Percentiles rank a stretch among this genome's conserved stretches.
These are phyloP conservation scores for Hypsibius dujardini DNA, from an alignment of 1,140 invertebrate genomes.

Conservation along the genomic window DNA sequence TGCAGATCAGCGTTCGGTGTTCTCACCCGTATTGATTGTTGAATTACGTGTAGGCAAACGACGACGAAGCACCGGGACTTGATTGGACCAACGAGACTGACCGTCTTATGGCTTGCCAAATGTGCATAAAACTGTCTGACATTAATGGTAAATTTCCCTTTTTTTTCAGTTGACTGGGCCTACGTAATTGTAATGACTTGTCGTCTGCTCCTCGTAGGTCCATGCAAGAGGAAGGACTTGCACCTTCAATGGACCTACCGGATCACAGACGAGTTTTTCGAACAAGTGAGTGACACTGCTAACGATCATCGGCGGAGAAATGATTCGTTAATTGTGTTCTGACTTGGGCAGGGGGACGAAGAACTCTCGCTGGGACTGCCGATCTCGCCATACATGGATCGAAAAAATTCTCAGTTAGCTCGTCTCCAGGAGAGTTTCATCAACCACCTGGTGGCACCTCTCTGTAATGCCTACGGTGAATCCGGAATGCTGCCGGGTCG, in stretches of 20 bases:
- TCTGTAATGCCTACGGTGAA: slow-evolving; percentile 42
- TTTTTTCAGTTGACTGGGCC: no score
- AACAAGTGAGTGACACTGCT: slow-evolving; percentile 34
- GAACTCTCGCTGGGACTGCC: slow-evolving; percentile 40
- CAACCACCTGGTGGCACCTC: slow-evolving; percentile 44
- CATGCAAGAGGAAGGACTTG: slow-evolving; percentile 38
- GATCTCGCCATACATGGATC: slow-evolving; percentile 48
- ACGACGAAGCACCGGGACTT: slow-evolving; percentile 39
- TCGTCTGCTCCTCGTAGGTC: slow-evolving; percentile 23
- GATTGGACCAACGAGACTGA: slow-evolving; percentile 43
- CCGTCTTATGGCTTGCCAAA: slow-evolving; percentile 40
- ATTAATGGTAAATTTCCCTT: slow-evolving; percentile 35
- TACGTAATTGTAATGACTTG: no score
- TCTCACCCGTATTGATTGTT: slow-evolving; percentile 6
- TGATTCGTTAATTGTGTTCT: background rate
- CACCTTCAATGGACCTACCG: slow-evolving; percentile 41
- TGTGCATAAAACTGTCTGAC: slow-evolving; percentile 45
- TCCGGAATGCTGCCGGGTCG: slow-evolving; percentile 43
- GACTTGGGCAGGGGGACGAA: slow-evolving; percentile 41
- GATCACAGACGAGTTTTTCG: slow-evolving; percentile 44
- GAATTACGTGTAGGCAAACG: slow-evolving; percentile 26
- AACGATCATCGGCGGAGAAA: background rate
- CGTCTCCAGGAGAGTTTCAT: slow-evolving; percentile 49
- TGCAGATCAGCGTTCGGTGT: no score
- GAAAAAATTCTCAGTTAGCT: slow-evolving; percentile 42